These are phyloP conservation scores for Drosophila kanapiae DNA, from an alignment of 1,140 invertebrate genomes.

Conservation along the genomic window DNA sequence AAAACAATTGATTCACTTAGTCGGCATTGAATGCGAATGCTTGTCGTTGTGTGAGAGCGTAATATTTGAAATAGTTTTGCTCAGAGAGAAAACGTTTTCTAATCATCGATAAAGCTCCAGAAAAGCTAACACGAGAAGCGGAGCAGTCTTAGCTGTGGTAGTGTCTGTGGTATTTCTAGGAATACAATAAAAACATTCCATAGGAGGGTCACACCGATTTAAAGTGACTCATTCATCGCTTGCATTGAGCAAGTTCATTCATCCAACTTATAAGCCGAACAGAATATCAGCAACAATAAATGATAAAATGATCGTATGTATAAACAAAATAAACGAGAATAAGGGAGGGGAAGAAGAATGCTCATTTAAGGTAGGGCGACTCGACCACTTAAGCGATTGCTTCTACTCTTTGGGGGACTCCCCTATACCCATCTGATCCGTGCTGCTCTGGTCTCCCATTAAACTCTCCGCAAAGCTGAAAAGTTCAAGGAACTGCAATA, in stretches of 20 bases:
- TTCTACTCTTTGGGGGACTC: neutral
- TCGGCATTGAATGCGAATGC: neutral
- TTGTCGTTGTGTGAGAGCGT: constrained; percentile 3
- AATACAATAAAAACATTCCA: neutral
- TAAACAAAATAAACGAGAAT: constrained; percentile 69
- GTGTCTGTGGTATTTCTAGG: neutral
- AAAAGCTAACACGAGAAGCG: neutral
- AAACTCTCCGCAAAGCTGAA: constrained; percentile 7
- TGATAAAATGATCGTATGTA: constrained; percentile 46
- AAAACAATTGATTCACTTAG: constrained; percentile 24
- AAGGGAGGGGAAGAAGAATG: constrained; percentile 14
- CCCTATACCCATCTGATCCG: neutral
- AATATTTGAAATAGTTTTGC: constrained; percentile 5
- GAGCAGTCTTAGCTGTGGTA: neutral
- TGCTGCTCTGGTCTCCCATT: constrained; percentile 1
- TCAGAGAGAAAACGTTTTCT: neutral
- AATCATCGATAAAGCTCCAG: constrained; percentile 12
- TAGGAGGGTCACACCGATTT: neutral
- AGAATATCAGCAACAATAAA: constrained; percentile 5
- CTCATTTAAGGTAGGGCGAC: constrained; percentile 42
- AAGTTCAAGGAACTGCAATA: constrained; percentile 42
- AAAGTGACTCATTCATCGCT: constrained; percentile 23
- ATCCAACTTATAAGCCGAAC: constrained; percentile 21
- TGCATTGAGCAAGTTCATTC: constrained; percentile 28
- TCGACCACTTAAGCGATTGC: constrained; percentile 45